These are phyloP conservation scores for Cephus spinipes DNA, from an alignment of 2,888 invertebrate species.

Conservation along the genomic window DNA sequence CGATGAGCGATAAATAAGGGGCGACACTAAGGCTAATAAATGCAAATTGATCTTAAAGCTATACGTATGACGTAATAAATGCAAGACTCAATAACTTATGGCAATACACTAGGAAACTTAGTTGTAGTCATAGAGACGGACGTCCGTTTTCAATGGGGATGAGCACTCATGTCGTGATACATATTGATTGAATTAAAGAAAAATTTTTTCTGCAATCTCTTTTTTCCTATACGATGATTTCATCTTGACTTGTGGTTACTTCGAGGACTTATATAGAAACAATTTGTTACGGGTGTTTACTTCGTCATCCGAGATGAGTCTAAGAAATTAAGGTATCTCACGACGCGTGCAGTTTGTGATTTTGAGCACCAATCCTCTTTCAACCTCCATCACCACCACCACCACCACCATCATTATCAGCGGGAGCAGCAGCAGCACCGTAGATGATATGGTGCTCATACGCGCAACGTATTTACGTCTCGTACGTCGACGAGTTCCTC, in stretches of 20 bases:
- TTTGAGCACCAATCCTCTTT: background rate
- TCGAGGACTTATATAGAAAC: background rate
- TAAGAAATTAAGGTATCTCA: background rate
- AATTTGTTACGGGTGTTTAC: background rate
- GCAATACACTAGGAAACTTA: slow-evolving; percentile 25
- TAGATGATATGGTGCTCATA: background rate
- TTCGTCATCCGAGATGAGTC: background rate
- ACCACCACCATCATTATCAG: slow-evolving; percentile 12
- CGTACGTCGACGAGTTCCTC: slow-evolving; percentile 15
- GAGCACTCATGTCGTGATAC: background rate
- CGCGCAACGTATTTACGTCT: slow-evolving; percentile 3
- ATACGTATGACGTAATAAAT: slow-evolving; percentile 11
- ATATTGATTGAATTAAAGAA: background rate
- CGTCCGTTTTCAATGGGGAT: background rate
- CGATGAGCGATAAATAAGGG: slow-evolving; percentile 8
- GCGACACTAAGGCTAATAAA: slow-evolving; percentile 30
- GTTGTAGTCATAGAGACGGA: background rate
- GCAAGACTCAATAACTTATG: slow-evolving; percentile 16
- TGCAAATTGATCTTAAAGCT: slow-evolving; percentile 28
- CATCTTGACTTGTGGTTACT: too few relatives aligned
- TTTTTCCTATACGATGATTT: background rate
- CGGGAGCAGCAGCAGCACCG: background rate
- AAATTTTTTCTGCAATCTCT: background rate
- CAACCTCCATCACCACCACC: background rate
- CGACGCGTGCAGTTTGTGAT: background rate